Evolutionary conservation across 2,797 vertebrate species (phyloP).

Genomic region (Lepilemur septentrionalis): DNA sequence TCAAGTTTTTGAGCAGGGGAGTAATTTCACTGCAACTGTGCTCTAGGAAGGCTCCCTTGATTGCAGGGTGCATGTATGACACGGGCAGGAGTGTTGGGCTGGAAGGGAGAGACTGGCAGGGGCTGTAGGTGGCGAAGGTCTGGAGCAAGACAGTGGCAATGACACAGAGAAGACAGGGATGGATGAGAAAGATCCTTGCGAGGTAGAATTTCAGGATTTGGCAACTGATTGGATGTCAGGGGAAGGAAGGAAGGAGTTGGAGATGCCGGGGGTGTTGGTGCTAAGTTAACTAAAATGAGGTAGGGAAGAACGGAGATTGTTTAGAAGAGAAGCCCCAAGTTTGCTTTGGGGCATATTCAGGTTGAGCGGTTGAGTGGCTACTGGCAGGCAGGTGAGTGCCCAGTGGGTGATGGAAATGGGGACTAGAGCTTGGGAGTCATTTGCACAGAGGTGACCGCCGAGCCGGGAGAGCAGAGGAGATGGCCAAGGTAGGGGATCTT

Average conservation of each 20-base stretch:
- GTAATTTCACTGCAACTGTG: background rate
- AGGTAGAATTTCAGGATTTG: background rate
- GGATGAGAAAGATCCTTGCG: background rate
- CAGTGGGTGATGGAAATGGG: background rate
- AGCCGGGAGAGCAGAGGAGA: background rate
- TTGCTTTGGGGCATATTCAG: background rate
- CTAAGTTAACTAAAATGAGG: background rate
- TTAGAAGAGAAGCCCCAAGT: background rate
- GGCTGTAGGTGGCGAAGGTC: background rate
- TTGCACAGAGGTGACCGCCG: background rate
- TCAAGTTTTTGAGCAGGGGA: background rate
- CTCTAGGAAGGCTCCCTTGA: background rate
- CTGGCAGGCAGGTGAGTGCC: background rate
- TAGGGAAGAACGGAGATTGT: background rate
- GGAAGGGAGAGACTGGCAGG: background rate
- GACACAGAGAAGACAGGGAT: background rate
- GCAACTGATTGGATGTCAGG: too few relatives aligned
- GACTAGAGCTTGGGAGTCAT: background rate
- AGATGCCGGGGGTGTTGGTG: background rate
- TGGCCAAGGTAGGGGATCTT: background rate
- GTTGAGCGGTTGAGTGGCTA: background rate
- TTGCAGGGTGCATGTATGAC: too few relatives aligned
- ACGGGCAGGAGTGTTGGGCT: background rate
- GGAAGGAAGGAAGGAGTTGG: background rate
- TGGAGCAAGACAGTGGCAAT: background rate